Conservation (phyloP, 2,797 vertebrate genomes). For the Melanotaenia maccullochi region DNA sequence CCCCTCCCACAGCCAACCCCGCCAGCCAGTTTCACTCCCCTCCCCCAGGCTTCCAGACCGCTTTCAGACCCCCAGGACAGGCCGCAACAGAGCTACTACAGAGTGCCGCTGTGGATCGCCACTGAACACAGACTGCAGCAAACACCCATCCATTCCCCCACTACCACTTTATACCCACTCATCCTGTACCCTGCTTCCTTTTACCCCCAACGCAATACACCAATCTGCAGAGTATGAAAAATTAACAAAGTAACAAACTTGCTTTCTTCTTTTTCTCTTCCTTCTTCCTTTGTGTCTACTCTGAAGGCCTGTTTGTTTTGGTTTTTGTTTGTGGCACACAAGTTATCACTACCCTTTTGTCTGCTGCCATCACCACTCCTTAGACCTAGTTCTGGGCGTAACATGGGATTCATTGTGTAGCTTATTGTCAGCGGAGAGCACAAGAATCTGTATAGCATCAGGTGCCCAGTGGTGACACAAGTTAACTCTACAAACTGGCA, state of each 20-base stretch:
- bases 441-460: conserved; percentile 52
- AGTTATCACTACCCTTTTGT: conserved; percentile 60
- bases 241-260: conserved; percentile 84
- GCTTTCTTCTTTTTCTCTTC: conserved; percentile 81
- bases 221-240: conserved; percentile 83
- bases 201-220: conserved; percentile 66
- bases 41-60: conserved; percentile 97
- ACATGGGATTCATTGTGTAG: conserved; percentile 53
- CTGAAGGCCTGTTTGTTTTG: conserved; percentile 70
- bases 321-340: conserved; percentile 72
- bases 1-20: conserved; percentile 90
- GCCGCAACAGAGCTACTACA: conserved; percentile 99
- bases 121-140: conserved; percentile 89
- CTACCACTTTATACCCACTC: conserved; percentile 74
- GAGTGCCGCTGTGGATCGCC: conserved; percentile 97
- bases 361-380: conserved; percentile 72
- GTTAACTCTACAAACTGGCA: conserved; percentile 64
- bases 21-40: conserved; percentile 95
- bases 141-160: conserved; percentile 67
- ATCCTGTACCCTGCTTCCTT: conserved; percentile 52
- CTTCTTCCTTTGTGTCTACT: conserved; percentile 68
- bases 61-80: conserved; percentile 99
- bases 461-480: conserved; percentile 52
- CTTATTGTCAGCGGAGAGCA: conserved; percentile 61
- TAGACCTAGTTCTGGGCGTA: conserved; percentile 61